Base-by-base conservation (phyloP, 2,888 invertebrate genomes). In the Brachynemurus nebulosus region DNA sequence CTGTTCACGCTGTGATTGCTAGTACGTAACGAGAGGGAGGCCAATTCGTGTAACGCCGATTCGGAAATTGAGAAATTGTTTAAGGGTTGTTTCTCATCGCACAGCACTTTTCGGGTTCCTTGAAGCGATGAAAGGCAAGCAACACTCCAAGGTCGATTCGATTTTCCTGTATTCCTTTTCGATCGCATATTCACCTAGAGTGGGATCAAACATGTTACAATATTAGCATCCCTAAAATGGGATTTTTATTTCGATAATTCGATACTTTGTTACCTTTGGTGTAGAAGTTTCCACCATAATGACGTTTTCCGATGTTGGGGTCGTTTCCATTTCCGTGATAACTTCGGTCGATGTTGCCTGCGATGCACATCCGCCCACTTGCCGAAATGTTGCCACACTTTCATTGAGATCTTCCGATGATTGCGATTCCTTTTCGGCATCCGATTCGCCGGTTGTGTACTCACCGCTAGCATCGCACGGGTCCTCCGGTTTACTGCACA, bases 401-500 rank as follows among this genome's bases (percentile, higher is more conserved):
- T 82, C 74, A 57, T 84, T 81, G 47, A 80, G 67, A 54, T 85
- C 86, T 56, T 86, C 86, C 0, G 85, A 85, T 1, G 82, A 77
- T 50, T 81, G 71, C 1, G 85, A 83, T 40, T 75, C 77, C 25
- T 64, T 64, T 49, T 81, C 82, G 41, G 76, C 70, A 58, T 77
- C 77, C 40, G 76, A 76, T 57, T 82, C 82, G 41, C 70, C 71
- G 6, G 82, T 82, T 35, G 89, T 89, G 52, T 86, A 88, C 64
- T 90, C 90, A 11, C 88, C 86, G 46, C 89, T 90, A 0, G 90
- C 90, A 60, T 90, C 90, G 62, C 88, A 89, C 6, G 23, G 33
- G 11, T 42, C 42, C 11, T 42, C 42, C 20, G 34, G n/a, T 21
- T 42, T 30, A 7, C 14, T 30, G 19, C 42, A 34, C 14, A 42